A percentile compares a stretch with the other conserved stretches of the same genome.
Conservation (phyloP, 2,113 vertebrate genomes). For the Pseudorhombus dupliciocellatus region DNA sequence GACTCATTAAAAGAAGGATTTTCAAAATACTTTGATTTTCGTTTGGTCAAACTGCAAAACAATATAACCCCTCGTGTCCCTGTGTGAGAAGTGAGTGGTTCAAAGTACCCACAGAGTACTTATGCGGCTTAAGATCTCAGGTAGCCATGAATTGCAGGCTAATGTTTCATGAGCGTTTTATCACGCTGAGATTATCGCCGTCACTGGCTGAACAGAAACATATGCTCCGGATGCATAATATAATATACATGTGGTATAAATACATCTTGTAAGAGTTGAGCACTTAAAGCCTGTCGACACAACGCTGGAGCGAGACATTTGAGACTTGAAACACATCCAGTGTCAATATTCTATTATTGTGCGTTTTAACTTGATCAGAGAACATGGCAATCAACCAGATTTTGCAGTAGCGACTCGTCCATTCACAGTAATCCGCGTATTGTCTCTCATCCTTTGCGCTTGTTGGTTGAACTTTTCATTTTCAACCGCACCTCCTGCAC, state of each 20-base stretch:
- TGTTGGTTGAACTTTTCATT: too few relatives aligned
- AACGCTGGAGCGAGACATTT: not conserved
- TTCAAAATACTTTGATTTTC: not conserved
- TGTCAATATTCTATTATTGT: not conserved
- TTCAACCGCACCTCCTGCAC: not conserved
- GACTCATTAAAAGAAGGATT: not conserved
- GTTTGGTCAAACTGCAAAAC: not conserved
- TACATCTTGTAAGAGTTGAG: constrained; percentile 27
- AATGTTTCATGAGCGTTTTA: constrained; percentile 9
- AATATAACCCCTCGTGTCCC: not conserved
- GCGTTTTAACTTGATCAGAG: not conserved
- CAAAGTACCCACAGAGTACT: constrained; percentile 11
- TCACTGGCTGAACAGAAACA: constrained; percentile 27
- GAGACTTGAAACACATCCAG: not conserved
- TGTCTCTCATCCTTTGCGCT: too few relatives aligned
- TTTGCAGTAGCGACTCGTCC: not conserved
- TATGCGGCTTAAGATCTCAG: not conserved
- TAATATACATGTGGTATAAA: constrained; percentile 12
- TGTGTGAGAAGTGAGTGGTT: too few relatives aligned
- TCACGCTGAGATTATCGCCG: constrained; percentile 4
- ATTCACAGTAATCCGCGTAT: not conserved
- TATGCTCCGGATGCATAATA: constrained; percentile 27
- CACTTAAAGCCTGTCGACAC: not conserved
- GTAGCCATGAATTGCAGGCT: not conserved
- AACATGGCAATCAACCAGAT: not conserved